Percentiles rank a stretch among this genome's conserved stretches.
These are phyloP conservation scores for Scomberomorus guttatus DNA, from an alignment of 2,797 vertebrate species.

Conservation along the genomic window DNA sequence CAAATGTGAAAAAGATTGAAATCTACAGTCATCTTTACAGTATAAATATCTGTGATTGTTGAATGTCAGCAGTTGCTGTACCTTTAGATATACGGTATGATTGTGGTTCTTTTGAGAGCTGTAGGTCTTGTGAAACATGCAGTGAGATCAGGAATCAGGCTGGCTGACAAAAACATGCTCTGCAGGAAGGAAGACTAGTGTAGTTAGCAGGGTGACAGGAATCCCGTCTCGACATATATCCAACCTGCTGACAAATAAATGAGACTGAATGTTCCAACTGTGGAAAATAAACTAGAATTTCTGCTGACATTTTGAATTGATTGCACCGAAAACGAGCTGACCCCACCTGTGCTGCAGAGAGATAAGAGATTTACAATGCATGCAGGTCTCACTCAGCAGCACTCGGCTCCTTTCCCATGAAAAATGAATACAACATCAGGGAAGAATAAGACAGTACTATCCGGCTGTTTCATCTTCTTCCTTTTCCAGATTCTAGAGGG, in stretches of 20 bases:
- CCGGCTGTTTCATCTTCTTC: constrained; percentile 59
- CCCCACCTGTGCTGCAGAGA: constrained; percentile 63
- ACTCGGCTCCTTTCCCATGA: constrained; percentile 36
- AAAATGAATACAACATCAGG: constrained; percentile 55
- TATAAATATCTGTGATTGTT: not conserved
- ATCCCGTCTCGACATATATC: constrained; percentile 49
- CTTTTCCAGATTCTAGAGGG: constrained; percentile 47
- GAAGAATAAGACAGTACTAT: constrained; percentile 56
- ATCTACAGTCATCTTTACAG: not conserved
- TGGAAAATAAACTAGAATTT: constrained; percentile 68
- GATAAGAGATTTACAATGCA: constrained; percentile 70
- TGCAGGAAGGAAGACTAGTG: constrained; percentile 15
- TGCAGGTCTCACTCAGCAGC: constrained; percentile 46
- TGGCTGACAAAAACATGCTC: constrained; percentile 28
- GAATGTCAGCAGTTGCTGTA: not conserved
- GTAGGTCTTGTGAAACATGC: constrained; percentile 13
- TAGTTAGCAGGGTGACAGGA: constrained; percentile 37
- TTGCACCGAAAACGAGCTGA: constrained; percentile 56
- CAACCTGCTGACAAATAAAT: constrained; percentile 71
- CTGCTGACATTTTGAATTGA: constrained; percentile 69
- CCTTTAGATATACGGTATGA: not conserved
- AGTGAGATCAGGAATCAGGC: constrained; percentile 21
- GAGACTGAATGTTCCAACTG: constrained; percentile 59
- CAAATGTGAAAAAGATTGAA: not conserved
- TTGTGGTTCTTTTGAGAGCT: not conserved